Conservation (phyloP, 2,888 invertebrate species). For the Zygaena filipendulae region DNA sequence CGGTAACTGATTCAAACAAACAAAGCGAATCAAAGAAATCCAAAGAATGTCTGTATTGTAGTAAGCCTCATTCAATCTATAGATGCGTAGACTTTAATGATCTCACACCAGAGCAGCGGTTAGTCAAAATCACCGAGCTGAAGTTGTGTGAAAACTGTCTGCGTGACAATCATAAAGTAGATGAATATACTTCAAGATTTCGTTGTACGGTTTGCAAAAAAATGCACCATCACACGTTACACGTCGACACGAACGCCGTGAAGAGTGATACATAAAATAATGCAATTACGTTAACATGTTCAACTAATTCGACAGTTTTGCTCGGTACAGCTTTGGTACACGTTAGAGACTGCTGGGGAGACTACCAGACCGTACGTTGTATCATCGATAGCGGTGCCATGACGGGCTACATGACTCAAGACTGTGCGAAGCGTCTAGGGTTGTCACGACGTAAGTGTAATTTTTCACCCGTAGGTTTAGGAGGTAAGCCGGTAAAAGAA, state of each 20-base stretch:
- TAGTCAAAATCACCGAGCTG: not conserved
- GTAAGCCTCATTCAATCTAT: constrained; percentile 3
- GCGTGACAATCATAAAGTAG: not conserved
- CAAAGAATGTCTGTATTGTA: constrained; percentile 2
- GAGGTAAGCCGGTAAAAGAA: not conserved
- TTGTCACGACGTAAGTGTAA: not conserved
- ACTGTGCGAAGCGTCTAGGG: constrained; percentile 1
- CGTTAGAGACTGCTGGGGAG: constrained; percentile 1
- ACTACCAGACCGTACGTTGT: constrained; percentile 1
- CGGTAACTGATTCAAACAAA: not conserved
- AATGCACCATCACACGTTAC: constrained; percentile 5
- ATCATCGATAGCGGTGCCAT: constrained; percentile 1
- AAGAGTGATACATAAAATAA: no score
- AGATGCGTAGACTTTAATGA: constrained; percentile 1
- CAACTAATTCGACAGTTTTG: not conserved
- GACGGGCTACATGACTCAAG: constrained; percentile 1
- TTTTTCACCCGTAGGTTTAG: constrained; percentile 2
- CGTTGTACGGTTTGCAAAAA: constrained; percentile 4
- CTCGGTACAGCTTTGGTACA: constrained; percentile 1
- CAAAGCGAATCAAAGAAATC: no score
- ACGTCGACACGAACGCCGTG: constrained; percentile 1
- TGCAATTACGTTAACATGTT: not conserved
- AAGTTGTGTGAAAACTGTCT: constrained; percentile 1
- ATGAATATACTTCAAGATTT: constrained; percentile 2
- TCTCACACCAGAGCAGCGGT: not conserved